A percentile compares a stretch with the other conserved stretches of the same genome.
These are phyloP conservation scores for Homalodisca vitripennis DNA, from an alignment of 1,140 invertebrate genomes.

Conservation along the genomic window DNA sequence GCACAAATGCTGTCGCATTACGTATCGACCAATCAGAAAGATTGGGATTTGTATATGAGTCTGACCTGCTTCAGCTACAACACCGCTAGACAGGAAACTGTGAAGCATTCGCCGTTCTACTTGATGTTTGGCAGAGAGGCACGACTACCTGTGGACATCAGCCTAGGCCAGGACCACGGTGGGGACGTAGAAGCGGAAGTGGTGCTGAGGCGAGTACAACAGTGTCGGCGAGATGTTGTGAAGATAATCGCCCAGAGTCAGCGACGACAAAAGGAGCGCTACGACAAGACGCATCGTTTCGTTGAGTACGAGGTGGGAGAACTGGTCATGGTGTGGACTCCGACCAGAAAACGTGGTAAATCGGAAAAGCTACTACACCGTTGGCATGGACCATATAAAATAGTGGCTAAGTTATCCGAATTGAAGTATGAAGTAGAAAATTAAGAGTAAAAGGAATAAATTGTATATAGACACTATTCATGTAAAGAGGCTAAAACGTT, in stretches of 20 bases:
- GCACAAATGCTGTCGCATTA: conserved; percentile 1
- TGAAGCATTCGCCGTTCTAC: neutral
- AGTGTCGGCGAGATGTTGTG: neutral
- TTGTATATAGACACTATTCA: neutral
- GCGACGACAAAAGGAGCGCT: neutral
- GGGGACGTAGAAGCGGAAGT: neutral
- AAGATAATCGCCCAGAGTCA: neutral
- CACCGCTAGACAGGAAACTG: neutral
- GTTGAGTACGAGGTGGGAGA: neutral
- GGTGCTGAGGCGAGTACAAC: neutral
- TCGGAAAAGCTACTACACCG: conserved; percentile 3
- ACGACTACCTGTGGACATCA: neutral
- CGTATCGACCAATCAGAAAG: neutral
- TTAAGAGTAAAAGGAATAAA: neutral
- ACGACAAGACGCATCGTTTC: neutral
- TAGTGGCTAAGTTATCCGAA: neutral
- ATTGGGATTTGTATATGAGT: conserved; percentile 9
- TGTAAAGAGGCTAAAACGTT: neutral
- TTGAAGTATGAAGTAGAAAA: neutral
- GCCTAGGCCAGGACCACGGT: neutral
- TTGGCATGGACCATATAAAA: conserved; percentile 5
- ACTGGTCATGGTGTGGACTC: conserved; percentile 3
- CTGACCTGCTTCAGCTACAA: conserved; percentile 6
- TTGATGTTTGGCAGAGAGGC: conserved; percentile 1
- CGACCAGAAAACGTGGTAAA: neutral